Evolutionary conservation across 2,113 vertebrate species (phyloP).

Genomic region (Muscicapa adusta): DNA sequence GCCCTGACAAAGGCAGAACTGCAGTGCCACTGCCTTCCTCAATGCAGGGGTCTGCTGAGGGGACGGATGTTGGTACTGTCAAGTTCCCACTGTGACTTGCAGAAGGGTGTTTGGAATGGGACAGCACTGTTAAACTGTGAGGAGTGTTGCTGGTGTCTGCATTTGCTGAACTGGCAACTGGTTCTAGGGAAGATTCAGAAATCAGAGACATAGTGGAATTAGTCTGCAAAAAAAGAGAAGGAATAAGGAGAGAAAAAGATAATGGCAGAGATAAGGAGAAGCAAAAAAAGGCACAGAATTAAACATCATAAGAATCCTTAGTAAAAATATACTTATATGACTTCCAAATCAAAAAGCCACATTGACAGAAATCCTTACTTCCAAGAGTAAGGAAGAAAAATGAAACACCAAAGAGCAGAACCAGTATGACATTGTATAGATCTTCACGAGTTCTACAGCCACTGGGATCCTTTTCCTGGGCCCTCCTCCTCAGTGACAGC

Average conservation of each 20-base stretch:
- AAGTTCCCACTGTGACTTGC: slow-evolving; percentile 10
- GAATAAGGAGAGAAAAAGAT: slow-evolving; percentile 40
- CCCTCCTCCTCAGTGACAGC: neutral
- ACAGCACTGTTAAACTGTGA: neutral
- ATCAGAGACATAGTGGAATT: slow-evolving; percentile 79
- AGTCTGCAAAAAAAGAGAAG: slow-evolving; percentile 78
- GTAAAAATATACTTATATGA: neutral
- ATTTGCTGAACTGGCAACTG: slow-evolving; percentile 21
- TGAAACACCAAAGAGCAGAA: neutral
- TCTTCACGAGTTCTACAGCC: neutral
- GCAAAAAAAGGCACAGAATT: neutral
- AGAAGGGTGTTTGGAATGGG: neutral
- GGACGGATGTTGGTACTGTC: neutral
- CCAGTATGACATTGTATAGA: neutral
- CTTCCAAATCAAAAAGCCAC: neutral
- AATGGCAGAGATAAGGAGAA: slow-evolving; percentile 35
- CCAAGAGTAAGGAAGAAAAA: neutral
- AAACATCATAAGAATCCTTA: neutral
- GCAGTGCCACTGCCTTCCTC: slow-evolving; percentile 46
- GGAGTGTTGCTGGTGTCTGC: slow-evolving; percentile 23
- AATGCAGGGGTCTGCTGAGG: slow-evolving; percentile 65
- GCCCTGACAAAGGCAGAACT: neutral
- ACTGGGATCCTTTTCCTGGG: neutral
- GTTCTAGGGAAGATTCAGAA: slow-evolving; percentile 72
- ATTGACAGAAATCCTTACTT: neutral